Evolutionary conservation across 1,140 invertebrate species (phyloP).

Genomic region (Anastrepha obliqua): DNA sequence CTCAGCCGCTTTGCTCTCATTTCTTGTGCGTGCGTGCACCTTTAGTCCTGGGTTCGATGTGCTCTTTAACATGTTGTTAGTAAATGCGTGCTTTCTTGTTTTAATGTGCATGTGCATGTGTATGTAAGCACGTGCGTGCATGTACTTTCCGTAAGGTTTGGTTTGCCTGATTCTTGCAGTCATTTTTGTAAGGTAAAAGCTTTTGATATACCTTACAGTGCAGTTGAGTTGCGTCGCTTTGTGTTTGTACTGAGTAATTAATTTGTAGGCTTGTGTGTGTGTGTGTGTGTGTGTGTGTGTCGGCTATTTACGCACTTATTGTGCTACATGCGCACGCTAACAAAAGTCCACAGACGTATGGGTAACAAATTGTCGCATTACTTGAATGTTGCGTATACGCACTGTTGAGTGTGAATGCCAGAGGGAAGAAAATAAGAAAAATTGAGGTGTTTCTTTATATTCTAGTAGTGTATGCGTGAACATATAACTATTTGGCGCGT

Average conservation of each 20-base stretch:
- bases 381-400: constrained; percentile 49
- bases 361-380: constrained; percentile 42
- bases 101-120: not conserved
- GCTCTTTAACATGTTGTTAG: not conserved
- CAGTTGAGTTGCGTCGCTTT: not conserved
- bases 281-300: not conserved
- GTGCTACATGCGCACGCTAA: not conserved
- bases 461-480: not conserved
- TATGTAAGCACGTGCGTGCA: not conserved
- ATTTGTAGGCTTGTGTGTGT: not conserved
- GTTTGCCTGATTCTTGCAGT: not conserved
- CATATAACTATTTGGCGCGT: constrained; percentile 31
- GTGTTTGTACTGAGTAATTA: constrained; percentile 15
- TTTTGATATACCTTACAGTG: not conserved
- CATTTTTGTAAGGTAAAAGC: not conserved
- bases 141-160: no score
- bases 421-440: not conserved
- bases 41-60: constrained; percentile 44
- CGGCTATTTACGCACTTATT: constrained; percentile 47
- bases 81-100: not conserved
- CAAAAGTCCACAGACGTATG: not conserved
- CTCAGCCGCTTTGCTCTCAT: constrained; percentile 46
- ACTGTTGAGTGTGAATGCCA: not conserved
- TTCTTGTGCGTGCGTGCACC: constrained; percentile 29
- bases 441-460: constrained; percentile 6